Evolutionary conservation across 2,113 vertebrate genomes (phyloP), one percentile per base, ranked within the genome.

Genomic region (Amblyornis subalaris): DNA sequence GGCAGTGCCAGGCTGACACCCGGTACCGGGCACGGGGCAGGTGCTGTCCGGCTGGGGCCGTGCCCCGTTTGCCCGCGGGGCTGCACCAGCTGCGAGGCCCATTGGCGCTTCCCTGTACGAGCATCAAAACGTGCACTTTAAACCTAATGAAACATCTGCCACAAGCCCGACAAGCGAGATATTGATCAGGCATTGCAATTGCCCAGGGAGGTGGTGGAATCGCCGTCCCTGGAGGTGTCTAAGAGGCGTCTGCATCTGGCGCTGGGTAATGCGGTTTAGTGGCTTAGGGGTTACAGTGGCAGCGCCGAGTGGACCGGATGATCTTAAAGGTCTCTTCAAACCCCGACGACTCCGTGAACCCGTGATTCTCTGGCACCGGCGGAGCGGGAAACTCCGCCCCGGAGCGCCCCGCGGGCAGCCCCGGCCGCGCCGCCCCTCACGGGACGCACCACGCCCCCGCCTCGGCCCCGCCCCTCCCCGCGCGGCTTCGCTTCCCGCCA

Each of bases 351-450:
- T 7, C 55, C 13, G 28, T 0, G 7, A 7, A 2, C 14, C 45
- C 0, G 19, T 0, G 9, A 35, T 12, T 17, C 35, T 10, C 24
- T 7, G 4, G 15, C 64, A 20, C 21, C 28, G 23, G 4, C 29
- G 0, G 2, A 0, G 2, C 24, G 0, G 6, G 0, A 2, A 17
- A 0, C 13, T 5, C 19, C 1, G 17, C 31, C 38, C n/a, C 57
- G 14, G n/a, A 10, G 36, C 36, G 36, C 36, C 36, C 36, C 8
- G 36, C 10, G 10, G 13, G 6, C 38, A 6, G 10, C 7, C 31
- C 12, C 31, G 18, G 3, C 65, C 24, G 26, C 51, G 6, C 57
- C n/a, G 38, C 44, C 48, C 86, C 94, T 58, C 66, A 55, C 22
- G 6, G 12, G 12, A 17, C 12, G 20, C 19, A 0, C 14, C 9